Base-by-base conservation (phyloP, 2,888 invertebrate species). In the Piscicola geometra region DNA sequence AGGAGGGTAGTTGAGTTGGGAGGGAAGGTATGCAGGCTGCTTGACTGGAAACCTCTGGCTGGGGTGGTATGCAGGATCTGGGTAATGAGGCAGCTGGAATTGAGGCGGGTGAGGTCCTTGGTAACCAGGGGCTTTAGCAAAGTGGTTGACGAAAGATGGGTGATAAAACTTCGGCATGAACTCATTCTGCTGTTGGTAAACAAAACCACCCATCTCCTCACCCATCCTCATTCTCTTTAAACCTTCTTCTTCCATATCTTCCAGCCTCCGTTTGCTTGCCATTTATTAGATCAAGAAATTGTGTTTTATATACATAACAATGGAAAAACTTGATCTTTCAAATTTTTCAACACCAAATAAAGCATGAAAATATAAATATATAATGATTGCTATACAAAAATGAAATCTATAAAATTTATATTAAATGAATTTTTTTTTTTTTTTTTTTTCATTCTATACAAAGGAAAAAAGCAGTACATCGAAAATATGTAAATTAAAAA, bases 401-500 rank as follows among this genome's bases (percentile, higher is more conserved):
- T 56, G 60, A 5, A 56, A 21, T 18, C 12, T 56, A 18, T 56
- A 3, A 56, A 56, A 56, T 18, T 41, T 18, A 56, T 56, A 56
- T 56, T 25, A 15, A 15, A 18, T 18, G n/a, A 25, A 56, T 18
- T 56, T 21, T 5, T 5, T 18, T 18, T 25, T 18, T 18, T 3
- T 56, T 56, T 18, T 25, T 25, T 3, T 3, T 15, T 3, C 21
- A 5, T 56, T 5, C 25, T 25, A 18, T 56, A 18, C 21, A 25
- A 56, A 56, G 60, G 25, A 25, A 56, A 15, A 18, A 21, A 56
- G n/a, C 21, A 56, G 60, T 56, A 56, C 60, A 56, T 56, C 60
- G n/a, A 56, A 56, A 56, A 56, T 56, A 56, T 56, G 60, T 25
- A 56, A 56, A 56, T 56, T 56, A 56, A 56, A 56, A 56, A 56